Evolutionary conservation across 1,140 invertebrate genomes (phyloP).

Genomic region (Musca vetustissima): DNA sequence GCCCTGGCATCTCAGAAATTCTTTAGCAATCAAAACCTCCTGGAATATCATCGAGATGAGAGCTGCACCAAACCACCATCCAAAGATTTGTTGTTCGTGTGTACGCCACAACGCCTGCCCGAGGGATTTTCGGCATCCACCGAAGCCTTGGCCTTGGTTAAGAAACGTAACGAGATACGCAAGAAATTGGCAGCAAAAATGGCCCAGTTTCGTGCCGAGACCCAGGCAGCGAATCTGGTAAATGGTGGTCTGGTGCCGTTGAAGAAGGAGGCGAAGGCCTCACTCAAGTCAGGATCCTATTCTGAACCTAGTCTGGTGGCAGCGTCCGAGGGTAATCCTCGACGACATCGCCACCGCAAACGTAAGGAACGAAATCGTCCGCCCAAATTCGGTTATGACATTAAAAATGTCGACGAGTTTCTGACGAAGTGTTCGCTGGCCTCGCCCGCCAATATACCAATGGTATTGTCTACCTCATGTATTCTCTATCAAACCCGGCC

Average conservation of each 20-base stretch:
- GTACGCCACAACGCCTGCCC: conserved; percentile 46
- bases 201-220: conserved; percentile 22
- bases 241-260: background rate
- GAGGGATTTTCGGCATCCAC: conserved; percentile 32
- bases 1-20: conserved; percentile 45
- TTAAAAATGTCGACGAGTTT: conserved; percentile 72
- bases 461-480: conserved; percentile 74
- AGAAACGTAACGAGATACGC: conserved; percentile 48
- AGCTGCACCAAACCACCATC: conserved; percentile 35
- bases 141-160: conserved; percentile 43
- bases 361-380: conserved; percentile 58
- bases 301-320: conserved; percentile 52
- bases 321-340: conserved; percentile 44
- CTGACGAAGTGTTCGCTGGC: conserved; percentile 61
- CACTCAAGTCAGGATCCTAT: conserved; percentile 44
- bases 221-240: conserved; percentile 1
- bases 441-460: conserved; percentile 76
- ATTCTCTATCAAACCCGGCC: conserved; percentile 72
- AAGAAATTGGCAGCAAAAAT: conserved; percentile 25
- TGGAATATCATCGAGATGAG: conserved; percentile 43
- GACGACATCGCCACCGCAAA: conserved; percentile 58
- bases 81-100: conserved; percentile 52
- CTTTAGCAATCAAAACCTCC: conserved; percentile 52
- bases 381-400: conserved; percentile 71
- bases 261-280: conserved; percentile 26